Conservation (phyloP, 2,888 invertebrate genomes). For the Philonicus albiceps region DNA sequence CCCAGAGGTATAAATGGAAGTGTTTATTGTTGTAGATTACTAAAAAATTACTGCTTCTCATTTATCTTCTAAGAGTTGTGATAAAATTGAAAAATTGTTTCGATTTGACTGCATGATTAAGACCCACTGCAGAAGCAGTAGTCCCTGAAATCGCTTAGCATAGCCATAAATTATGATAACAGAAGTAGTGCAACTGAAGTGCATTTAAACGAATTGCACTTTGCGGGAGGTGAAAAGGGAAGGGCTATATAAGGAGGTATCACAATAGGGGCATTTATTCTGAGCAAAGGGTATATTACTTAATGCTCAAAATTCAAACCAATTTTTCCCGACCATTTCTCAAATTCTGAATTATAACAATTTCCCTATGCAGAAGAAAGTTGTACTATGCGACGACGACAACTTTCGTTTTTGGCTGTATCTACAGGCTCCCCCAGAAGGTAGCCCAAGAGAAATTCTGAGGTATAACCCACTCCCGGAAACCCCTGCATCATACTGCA, state of each 20-base stretch:
- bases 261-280: not conserved
- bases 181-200: not conserved
- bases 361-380: not conserved
- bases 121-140: not conserved
- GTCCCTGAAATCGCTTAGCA: not conserved
- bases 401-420: not conserved
- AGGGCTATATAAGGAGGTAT: not conserved
- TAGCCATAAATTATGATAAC: not conserved
- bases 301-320: not conserved
- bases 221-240: not conserved
- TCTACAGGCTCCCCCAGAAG: not conserved
- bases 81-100: not conserved
- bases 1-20: no score
- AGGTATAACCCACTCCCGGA: not conserved
- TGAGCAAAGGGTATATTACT: not conserved
- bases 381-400: not conserved
- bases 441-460: not conserved
- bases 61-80: not conserved
- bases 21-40: not conserved
- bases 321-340: constrained; percentile 20
- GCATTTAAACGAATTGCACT: not conserved
- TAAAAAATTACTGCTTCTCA: not conserved
- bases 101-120: not conserved
- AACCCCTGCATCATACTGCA: not conserved
- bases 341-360: constrained; percentile 13